Evolutionary conservation across 92 coral and sea anemone species (phyloP), one percentile per base, ranked within the genome.

Genomic region (Porites rus): DNA sequence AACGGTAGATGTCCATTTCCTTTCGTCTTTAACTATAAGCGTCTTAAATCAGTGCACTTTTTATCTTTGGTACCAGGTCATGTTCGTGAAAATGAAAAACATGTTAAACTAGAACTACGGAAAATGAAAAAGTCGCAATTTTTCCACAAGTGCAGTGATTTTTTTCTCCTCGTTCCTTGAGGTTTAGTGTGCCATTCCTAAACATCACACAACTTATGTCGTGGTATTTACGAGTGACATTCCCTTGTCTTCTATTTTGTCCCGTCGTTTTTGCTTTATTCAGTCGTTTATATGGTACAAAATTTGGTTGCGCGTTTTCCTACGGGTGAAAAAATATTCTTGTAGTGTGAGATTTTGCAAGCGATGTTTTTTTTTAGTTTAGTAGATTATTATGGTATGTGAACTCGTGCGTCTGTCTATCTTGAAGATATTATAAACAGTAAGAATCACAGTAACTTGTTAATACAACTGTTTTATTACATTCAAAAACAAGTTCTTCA

Each of bases 171-270:
- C 63, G 74, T 72, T 83, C 11, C 46, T 70, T 12, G 58, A 60
- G 53, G 74, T 67, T 81, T 60, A 69, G 71, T 81, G 76, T 51
- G 80, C 80, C 87, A 83, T 83, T 83, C 87, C 87, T 74, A 51
- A 83, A 83, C 87, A 83, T 59, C 87, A 63, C 73, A 63, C 71
- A 50, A 46, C 65, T 74, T 51, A 19, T 83, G 80, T 83, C 80
- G 18, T 73, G 87, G 87, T 83, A 83, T 83, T 74, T 74, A 20
- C 51, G 65, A 74, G 24, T 74, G 69, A 46, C 87, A 62, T 74
- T 21, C 80, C 64, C 80, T 83, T 62, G 18, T 80, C 80, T 83
- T 62, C 11, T 80, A 46, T 71, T 50, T 14, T 8, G 0, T 28
- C 13, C 38, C 7, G 16, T 60, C 59, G 19, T 28, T 28, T 81